A percentile compares a stretch with the other conserved stretches of the same genome.
These are phyloP conservation scores for Megaleporinus macrocephalus DNA, from an alignment of 2,113 vertebrate species.

Conservation along the genomic window DNA sequence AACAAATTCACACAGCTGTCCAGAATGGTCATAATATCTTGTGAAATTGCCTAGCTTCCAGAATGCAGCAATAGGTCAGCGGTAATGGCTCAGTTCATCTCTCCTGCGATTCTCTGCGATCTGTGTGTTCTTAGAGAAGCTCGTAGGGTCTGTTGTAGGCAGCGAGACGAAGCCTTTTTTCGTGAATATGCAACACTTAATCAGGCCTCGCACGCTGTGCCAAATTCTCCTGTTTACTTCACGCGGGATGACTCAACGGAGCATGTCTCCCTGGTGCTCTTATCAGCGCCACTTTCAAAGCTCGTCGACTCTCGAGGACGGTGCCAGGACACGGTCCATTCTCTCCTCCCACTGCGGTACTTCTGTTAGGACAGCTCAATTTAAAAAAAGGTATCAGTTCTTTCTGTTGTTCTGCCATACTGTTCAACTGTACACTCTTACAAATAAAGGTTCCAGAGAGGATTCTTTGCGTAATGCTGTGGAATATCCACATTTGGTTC, in stretches of 20 bases:
- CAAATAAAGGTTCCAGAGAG: too few relatives aligned
- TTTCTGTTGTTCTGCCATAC: neutral
- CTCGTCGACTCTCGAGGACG: neutral
- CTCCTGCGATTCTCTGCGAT: neutral
- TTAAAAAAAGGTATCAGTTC: neutral
- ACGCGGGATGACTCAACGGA: conserved; percentile 20
- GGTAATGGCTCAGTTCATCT: conserved; percentile 1
- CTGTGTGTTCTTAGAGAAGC: neutral
- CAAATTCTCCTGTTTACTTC: conserved; percentile 11
- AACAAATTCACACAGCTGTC: conserved; percentile 51
- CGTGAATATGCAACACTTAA: conserved; percentile 22
- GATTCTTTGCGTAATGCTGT: too few relatives aligned
- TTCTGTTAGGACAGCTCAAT: neutral
- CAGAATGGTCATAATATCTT: conserved; percentile 16
- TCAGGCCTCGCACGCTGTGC: conserved; percentile 22
- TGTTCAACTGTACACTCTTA: neutral
- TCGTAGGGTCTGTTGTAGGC: conserved; percentile 8
- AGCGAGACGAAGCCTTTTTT: neutral
- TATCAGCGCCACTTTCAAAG: conserved; percentile 35
- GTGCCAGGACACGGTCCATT: neutral
- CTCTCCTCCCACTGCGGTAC: neutral
- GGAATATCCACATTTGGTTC: too few relatives aligned
- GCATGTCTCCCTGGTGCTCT: conserved; percentile 2
- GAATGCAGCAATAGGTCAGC: conserved; percentile 17
- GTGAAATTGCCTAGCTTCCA: conserved; percentile 25